These are phyloP conservation scores for Aporophyla lueneburgensis DNA, from an alignment of 2,888 invertebrate species.

Conservation along the genomic window DNA sequence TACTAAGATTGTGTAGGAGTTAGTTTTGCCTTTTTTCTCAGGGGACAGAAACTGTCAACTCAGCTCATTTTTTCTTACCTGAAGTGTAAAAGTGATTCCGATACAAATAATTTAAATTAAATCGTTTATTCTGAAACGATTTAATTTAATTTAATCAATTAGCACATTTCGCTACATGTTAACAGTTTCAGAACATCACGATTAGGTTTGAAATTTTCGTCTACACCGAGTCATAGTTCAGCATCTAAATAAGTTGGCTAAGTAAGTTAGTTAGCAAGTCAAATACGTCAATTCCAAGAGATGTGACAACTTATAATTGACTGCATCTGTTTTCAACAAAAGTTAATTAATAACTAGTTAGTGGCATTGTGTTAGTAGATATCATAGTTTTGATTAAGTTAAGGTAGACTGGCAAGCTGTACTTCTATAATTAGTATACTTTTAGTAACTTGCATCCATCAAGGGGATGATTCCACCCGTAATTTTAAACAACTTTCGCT, in stretches of 20 bases:
- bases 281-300: background rate
- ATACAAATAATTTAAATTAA: too few relatives aligned
- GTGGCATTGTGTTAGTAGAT: background rate
- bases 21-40: too few relatives aligned
- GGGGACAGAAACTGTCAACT: too few relatives aligned
- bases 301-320: slow-evolving; percentile 30
- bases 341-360: slow-evolving; percentile 12
- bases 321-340: slow-evolving; percentile 13
- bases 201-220: background rate
- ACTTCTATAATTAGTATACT: background rate
- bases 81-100: too few relatives aligned
- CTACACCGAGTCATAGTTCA: background rate
- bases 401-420: background rate
- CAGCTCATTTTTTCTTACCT: too few relatives aligned
- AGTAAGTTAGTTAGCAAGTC: background rate
- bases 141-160: background rate
- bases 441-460: too few relatives aligned
- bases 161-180: background rate
- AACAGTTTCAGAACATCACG: background rate
- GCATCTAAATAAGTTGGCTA: background rate
- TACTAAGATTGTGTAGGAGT: too few relatives aligned
- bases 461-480: too few relatives aligned
- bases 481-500: too few relatives aligned
- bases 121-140: too few relatives aligned
- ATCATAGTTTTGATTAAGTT: background rate